Evolutionary conservation across 2,113 vertebrate genomes (phyloP).

Genomic region (Plecturocebus donacophilus): DNA sequence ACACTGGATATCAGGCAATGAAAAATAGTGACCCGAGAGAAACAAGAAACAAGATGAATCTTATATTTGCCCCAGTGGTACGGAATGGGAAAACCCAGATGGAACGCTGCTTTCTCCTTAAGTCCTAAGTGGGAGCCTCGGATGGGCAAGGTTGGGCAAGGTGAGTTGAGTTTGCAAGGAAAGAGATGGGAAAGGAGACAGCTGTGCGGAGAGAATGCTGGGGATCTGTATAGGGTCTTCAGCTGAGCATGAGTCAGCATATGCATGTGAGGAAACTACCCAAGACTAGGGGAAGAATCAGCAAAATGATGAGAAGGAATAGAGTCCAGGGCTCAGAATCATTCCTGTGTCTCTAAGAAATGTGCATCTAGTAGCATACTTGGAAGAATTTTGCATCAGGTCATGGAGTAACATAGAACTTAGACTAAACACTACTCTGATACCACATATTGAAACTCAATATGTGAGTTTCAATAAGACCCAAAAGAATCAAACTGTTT

Average conservation of each 20-base stretch:
- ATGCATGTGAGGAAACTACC: not conserved
- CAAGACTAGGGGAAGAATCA: not conserved
- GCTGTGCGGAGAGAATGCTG: not conserved
- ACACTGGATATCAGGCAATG: not conserved
- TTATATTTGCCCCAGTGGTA: not conserved
- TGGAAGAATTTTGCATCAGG: not conserved
- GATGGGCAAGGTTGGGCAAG: not conserved
- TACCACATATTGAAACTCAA: not conserved
- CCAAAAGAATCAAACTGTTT: not conserved
- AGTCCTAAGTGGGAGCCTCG: not conserved
- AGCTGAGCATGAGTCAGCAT: not conserved
- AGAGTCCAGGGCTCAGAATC: not conserved
- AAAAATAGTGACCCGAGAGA: not conserved
- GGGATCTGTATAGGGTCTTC: not conserved
- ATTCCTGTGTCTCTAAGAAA: not conserved
- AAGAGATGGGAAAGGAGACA: not conserved
- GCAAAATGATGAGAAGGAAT: too few species aligned
- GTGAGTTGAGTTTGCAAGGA: not conserved
- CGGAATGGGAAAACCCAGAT: not conserved
- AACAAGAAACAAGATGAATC: not conserved
- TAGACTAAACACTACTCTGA: not conserved
- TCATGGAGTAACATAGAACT: not conserved
- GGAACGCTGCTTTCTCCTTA: too few species aligned
- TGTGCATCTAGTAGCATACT: not conserved
- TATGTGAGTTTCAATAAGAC: too few species aligned